Conservation (phyloP, 2,113 vertebrate genomes). For the Lepus europaeus region DNA sequence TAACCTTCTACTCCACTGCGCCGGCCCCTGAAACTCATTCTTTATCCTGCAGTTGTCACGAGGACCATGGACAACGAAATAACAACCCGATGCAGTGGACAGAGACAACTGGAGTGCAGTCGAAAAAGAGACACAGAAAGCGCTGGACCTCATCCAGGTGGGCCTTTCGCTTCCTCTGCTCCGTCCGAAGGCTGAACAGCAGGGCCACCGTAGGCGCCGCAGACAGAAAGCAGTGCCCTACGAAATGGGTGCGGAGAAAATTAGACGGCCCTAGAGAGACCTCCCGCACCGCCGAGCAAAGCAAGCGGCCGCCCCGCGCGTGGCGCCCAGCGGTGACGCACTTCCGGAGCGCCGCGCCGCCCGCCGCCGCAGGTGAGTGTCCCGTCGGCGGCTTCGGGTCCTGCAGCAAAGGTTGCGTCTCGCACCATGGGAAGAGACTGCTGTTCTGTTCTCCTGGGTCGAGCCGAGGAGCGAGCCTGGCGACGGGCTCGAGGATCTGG, state of each 20-base stretch:
- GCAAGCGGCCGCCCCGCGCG: fast-evolving
- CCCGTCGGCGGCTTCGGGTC: fast-evolving
- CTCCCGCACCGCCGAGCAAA: fast-evolving
- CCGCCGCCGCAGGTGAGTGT: neutral
- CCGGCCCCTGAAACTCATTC: too few relatives aligned
- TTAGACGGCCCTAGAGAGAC: fast-evolving
- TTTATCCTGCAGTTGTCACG: neutral
- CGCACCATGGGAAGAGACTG: neutral
- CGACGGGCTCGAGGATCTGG: too few relatives aligned
- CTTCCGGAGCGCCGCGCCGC: neutral
- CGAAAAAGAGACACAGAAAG: neutral
- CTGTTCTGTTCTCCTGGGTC: fast-evolving
- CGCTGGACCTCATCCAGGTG: too few relatives aligned
- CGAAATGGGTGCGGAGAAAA: fast-evolving
- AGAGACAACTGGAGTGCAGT: neutral
- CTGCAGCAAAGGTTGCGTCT: too few relatives aligned
- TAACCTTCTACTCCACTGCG: too few relatives aligned
- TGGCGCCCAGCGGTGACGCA: neutral
- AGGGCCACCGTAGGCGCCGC: neutral
- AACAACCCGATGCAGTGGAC: neutral
- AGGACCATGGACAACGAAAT: neutral
- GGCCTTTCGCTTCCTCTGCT: neutral
- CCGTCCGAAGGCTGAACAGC: neutral
- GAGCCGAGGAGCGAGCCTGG: neutral
- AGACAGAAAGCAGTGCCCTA: neutral